Conservation (phyloP, 2,888 invertebrate species). For the Tachina grossa region DNA sequence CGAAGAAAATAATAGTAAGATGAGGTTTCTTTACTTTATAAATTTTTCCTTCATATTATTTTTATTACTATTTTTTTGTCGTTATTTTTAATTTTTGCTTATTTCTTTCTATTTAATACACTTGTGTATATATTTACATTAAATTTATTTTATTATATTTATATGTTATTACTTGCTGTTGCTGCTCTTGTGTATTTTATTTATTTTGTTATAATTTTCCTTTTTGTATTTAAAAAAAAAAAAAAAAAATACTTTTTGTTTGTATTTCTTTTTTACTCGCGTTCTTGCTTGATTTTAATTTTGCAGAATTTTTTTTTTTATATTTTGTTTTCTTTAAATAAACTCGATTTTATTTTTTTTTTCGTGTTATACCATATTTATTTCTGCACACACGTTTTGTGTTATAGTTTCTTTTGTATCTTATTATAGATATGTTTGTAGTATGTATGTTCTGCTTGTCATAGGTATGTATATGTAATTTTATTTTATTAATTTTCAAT, state of each 20-base stretch:
- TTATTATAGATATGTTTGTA: neutral
- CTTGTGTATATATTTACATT: conserved; percentile 33
- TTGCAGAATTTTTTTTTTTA: conserved; percentile 62
- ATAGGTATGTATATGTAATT: neutral
- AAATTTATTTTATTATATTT: conserved; percentile 43
- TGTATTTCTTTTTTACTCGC: conserved; percentile 60
- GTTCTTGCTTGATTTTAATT: conserved; percentile 61
- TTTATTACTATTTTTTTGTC: conserved; percentile 5
- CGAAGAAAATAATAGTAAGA: conserved; percentile 41
- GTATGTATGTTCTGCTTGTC: conserved; percentile 2
- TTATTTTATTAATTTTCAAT: conserved; percentile 5
- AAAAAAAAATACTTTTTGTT: conserved; percentile 45
- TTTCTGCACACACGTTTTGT: conserved; percentile 57
- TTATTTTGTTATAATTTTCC: conserved; percentile 56
- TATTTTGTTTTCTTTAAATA: conserved; percentile 68
- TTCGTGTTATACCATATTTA: conserved; percentile 23
- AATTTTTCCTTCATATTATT: conserved; percentile 50
- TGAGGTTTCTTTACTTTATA: conserved; percentile 36
- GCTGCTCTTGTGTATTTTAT: conserved; percentile 23
- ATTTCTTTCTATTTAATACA: conserved; percentile 11
- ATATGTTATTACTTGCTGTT: conserved; percentile 28
- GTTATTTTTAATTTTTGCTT: neutral
- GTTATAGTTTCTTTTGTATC: conserved; percentile 58
- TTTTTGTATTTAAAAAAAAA: conserved; percentile 27
- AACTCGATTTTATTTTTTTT: conserved; percentile 60